Base-by-base conservation (phyloP, 92 coral and sea anemone species). In the Parazoanthus atlanticus region DNA sequence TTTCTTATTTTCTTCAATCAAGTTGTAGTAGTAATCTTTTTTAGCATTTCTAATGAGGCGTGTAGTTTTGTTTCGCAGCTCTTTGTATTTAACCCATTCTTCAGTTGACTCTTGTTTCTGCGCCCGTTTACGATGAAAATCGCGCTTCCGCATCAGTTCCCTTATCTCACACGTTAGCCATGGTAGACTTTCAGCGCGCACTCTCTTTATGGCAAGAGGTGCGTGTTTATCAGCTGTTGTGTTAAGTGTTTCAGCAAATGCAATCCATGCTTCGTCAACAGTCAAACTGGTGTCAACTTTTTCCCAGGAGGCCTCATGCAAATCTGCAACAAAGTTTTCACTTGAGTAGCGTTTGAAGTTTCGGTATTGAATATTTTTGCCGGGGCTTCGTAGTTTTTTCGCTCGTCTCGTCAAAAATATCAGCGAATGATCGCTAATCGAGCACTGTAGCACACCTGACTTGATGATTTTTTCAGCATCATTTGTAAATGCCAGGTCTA, bases 41-140 rank as follows among this genome's bases (percentile, higher is more conserved):
- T 93, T 93, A 8, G 93, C 28, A 79, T 89, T 91, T n/a, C 95
- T 91, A 83, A 93, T 91, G 69, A 93, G 91, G 82, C 79, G 33
- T 12, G 93, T 93, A 79, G 91, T 88, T 83, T 88, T 88, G 61
- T 90, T 92, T 41, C 91, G 92, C 75, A 89, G 76, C 58, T 89
- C 88, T 89, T 81, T 92, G 90, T 89, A 92, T 29, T 8, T 88
- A 29, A 23, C 11, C 92, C 94, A 92, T 81, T 92, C 88, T 25
- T 87, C 71, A 6, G 80, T 33, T 36, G 76, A 12, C 78, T 88
- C 88, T 8, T 40, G 74, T 69, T 86, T 92, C 29, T 84, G 91
- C 30, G 90, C n/a, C n/a, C n/a, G n/a, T n/a, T n/a, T 89, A 67
- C 85, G 93, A 41, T 90, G 93, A 80, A 79, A 91, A 91, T 93